Base-by-base conservation (phyloP, 2,888 invertebrate species). In the Dicranocentrus wangi region DNA sequence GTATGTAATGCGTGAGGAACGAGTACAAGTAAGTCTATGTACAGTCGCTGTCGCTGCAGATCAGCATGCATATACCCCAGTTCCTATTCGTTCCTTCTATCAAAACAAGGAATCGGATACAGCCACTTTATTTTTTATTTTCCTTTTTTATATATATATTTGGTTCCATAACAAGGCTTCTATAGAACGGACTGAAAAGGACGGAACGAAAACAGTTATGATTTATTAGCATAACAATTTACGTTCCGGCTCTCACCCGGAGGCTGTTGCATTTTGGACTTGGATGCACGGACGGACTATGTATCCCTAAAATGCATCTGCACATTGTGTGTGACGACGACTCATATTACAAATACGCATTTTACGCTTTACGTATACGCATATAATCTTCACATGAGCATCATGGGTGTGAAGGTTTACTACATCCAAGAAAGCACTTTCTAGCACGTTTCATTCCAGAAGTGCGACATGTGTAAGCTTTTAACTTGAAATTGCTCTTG, bases 181-280 rank as follows among this genome's bases (percentile, higher is more conserved):
- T n/a, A n/a, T n/a, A n/a, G n/a, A n/a, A n/a, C n/a, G n/a, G 43
- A 65, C 63, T 43, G 69, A 19, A 70, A 69, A 77, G 73, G 53
- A 47, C 71, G 65, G 61, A 82, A 80, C 73, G 61, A 80, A 84
- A 84, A 84, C 84, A 84, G 72, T 81, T 84, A 81, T 84, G 85
- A 83, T 83, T 83, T 82, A 85, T 85, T 85, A 83, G 85, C 85
- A 83, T 85, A 85, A 85, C 85, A 85, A 83, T 83, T 82, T 82
- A 82, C 69, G 23, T 72, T 69, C 28, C 51, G 47, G 47, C 53
- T 60, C 5, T 47, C 27, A 68, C 63, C 73, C 78, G 61, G 77
- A 82, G 78, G 76, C 81, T 77, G 81, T 55, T 76, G 66, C 81
- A 69, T 32, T 77, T 60, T 60, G 60, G 32, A 28, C 21, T 55